Conservation (phyloP, 2,888 invertebrate genomes). For the Conomelus anceps region DNA sequence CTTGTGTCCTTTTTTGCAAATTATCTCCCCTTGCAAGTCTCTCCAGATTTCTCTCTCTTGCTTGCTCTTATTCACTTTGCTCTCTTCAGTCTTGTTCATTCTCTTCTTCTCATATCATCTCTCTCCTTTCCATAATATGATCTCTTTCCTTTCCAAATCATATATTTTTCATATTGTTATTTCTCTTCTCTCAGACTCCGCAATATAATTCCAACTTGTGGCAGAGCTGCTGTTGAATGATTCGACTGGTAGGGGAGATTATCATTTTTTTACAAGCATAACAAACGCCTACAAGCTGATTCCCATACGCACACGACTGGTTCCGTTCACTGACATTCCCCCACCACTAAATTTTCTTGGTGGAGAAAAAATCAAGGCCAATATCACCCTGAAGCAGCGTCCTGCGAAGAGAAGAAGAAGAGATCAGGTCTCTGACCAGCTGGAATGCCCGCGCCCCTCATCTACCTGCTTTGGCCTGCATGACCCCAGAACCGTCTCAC, state of each 20-base stretch:
- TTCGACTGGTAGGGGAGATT: background rate
- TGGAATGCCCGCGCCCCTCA: background rate
- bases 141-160: too few relatives aligned
- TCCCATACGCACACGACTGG: background rate
- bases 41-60: background rate
- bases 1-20: background rate
- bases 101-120: background rate
- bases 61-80: constrained; percentile 6
- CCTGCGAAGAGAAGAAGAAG: background rate
- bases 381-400: background rate
- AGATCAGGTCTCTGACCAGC: background rate
- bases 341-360: background rate
- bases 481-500: background rate
- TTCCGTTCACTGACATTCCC: background rate
- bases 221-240: background rate
- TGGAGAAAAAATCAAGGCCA: background rate
- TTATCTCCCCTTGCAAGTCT: background rate
- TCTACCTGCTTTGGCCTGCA: background rate
- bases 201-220: background rate
- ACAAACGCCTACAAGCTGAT: background rate
- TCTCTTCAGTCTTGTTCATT: background rate
- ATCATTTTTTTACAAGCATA: background rate
- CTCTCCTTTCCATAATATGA: background rate
- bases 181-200: background rate
- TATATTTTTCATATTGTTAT: background rate